phyloP scores from a whole-genome alignment of 1,140 invertebrate species.

The Drosophila nannoptera region DNA sequence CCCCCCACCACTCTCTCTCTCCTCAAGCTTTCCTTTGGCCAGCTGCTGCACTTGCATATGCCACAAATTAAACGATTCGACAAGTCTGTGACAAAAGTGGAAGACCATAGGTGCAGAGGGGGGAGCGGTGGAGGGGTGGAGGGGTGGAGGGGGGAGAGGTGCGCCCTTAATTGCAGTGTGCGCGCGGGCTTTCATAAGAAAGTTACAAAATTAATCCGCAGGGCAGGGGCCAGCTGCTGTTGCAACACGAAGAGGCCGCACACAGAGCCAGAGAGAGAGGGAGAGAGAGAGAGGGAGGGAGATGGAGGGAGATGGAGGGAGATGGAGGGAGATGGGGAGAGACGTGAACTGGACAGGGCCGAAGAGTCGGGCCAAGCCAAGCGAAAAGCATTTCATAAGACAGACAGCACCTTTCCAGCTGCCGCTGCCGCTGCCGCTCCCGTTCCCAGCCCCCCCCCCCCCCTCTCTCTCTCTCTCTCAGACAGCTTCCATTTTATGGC shows the following conservation, averaged over 20 bases:
- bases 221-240: slow-evolving; percentile 23
- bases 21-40: slow-evolving; percentile 19
- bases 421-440: too few species aligned
- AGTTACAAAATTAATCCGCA: slow-evolving; percentile 41
- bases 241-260: neutral
- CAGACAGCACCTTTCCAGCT: slow-evolving; percentile 27
- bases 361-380: slow-evolving; percentile 22
- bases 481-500: neutral
- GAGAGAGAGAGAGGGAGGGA: too few species aligned
- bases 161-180: slow-evolving; percentile 35
- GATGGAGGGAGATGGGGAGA: too few species aligned
- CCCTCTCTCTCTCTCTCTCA: neutral
- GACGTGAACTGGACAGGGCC: neutral
- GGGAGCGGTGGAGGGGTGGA: neutral
- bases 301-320: too few species aligned
- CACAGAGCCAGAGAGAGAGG: neutral
- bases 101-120: neutral
- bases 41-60: neutral
- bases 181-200: slow-evolving; percentile 37
- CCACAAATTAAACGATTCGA: slow-evolving; percentile 20
- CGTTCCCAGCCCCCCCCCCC: neutral
- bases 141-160: neutral
- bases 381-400: slow-evolving; percentile 43
- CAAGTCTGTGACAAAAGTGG: slow-evolving; percentile 1
- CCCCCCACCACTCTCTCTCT: neutral